These are phyloP conservation scores for Malacoraja senta DNA, from an alignment of 2,797 vertebrate species.

Conservation along the genomic window DNA sequence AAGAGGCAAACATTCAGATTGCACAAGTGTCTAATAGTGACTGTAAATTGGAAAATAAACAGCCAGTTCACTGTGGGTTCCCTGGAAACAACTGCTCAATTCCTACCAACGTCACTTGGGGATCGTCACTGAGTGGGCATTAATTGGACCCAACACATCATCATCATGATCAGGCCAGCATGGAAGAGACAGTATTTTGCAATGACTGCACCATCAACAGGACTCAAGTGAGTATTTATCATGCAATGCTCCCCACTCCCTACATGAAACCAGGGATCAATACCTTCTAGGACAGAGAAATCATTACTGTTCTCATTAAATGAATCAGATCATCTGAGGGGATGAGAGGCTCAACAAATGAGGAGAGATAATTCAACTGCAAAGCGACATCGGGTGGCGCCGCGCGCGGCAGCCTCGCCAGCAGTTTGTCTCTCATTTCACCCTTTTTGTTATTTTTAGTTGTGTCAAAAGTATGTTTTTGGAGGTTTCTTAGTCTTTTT, in stretches of 20 bases:
- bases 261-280: neutral
- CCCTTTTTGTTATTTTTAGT: too few species aligned
- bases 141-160: neutral
- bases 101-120: neutral
- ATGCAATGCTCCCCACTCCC: too few species aligned
- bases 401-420: too few species aligned
- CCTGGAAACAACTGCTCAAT: neutral
- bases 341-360: neutral
- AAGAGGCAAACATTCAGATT: neutral
- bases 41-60: neutral
- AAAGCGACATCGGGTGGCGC: neutral
- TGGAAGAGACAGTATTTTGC: too few species aligned
- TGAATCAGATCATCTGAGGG: neutral
- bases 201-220: too few species aligned
- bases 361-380: neutral
- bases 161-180: neutral
- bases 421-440: too few species aligned
- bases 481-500: too few species aligned
- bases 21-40: neutral
- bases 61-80: neutral
- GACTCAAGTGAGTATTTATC: too few species aligned
- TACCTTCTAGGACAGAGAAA: neutral
- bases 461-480: too few species aligned
- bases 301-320: neutral
- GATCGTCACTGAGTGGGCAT: neutral